Base-by-base conservation (phyloP, 2,113 vertebrate species). In the Nerophis lumbriciformis region DNA sequence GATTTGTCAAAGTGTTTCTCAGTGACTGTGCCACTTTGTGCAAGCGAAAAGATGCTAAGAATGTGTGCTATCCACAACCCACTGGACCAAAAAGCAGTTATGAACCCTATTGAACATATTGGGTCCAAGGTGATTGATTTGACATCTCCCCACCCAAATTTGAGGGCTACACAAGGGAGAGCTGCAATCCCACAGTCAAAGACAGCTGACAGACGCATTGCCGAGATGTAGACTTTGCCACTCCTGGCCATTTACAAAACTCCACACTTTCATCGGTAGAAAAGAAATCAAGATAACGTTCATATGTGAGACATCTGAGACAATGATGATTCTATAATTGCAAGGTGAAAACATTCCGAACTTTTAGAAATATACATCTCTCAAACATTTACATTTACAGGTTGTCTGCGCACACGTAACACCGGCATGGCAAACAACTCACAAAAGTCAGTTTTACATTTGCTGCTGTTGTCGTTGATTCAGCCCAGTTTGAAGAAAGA, bases 41-140 rank as follows among this genome's bases (percentile, higher is more conserved):
- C 90, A 86, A 89, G 78, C 87, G 87, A 89, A 90, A 89, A 89
- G 90, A 90, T 90, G 89, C 79, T 90, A 90, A 91, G 89, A 80
- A 78, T 87, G 69, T 77, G 71, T 72, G 75, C 82, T 73, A 85
- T 83, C 85, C 85, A 90, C 85, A 87, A 85, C 75, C 83, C 78
- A 88, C 78, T 84, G 80, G 88, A 84, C 75, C 83, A 85, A 87
- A 84, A 88, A 84, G 83, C 83, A 92, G 89, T 86, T 92, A 92
- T 92, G 91, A 92, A 92, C 91, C 91, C 91, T 91, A 92, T 92
- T 92, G 91, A 92, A 92, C 85, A 90, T 85, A 83, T 86, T 77
- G 81, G 81, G 80, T 87, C 83, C 80, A 75, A 80, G 62, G 63
- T 81, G 74, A 79, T 69, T 77, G 77, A 86, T 85, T 74, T 84